Percentiles rank a stretch among this genome's conserved stretches.
Conservation (phyloP, 2,797 vertebrate genomes). For the Chrysolophus pictus region DNA sequence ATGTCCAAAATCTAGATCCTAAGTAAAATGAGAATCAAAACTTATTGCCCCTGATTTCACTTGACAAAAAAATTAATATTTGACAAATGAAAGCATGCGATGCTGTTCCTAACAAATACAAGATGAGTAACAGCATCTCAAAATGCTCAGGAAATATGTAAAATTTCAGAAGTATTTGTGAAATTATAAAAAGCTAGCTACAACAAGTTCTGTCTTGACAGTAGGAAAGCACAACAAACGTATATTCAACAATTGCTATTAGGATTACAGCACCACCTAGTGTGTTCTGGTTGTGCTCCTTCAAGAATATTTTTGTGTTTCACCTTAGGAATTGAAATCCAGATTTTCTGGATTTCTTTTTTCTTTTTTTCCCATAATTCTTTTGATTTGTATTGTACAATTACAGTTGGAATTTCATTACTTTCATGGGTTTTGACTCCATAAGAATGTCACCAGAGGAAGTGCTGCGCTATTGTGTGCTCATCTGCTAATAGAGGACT, state of each 20-base stretch:
- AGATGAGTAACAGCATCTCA: not conserved
- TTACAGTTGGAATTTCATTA: not conserved
- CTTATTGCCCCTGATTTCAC: not conserved
- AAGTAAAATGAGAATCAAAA: not conserved
- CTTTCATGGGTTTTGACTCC: not conserved
- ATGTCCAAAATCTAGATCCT: not conserved
- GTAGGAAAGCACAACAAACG: not conserved
- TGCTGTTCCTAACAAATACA: not conserved
- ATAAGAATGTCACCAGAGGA: not conserved
- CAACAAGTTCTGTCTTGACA: not conserved
- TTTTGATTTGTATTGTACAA: not conserved
- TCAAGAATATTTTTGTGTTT: not conserved
- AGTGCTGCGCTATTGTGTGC: not conserved
- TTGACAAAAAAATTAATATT: not conserved
- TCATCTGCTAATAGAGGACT: not conserved
- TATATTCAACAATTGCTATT: not conserved
- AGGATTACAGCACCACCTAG: constrained; percentile 80
- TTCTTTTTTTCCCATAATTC: not conserved
- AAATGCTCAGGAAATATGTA: not conserved
- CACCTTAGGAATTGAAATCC: not conserved
- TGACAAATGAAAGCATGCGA: not conserved
- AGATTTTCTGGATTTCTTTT: not conserved
- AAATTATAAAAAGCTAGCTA: not conserved
- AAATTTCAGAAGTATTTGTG: not conserved
- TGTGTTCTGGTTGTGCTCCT: constrained; percentile 35